Percentiles rank a stretch among this genome's conserved stretches.
Evolutionary conservation across 1,140 invertebrate species (phyloP).

Genomic region (Lysiphlebus fabarum): DNA sequence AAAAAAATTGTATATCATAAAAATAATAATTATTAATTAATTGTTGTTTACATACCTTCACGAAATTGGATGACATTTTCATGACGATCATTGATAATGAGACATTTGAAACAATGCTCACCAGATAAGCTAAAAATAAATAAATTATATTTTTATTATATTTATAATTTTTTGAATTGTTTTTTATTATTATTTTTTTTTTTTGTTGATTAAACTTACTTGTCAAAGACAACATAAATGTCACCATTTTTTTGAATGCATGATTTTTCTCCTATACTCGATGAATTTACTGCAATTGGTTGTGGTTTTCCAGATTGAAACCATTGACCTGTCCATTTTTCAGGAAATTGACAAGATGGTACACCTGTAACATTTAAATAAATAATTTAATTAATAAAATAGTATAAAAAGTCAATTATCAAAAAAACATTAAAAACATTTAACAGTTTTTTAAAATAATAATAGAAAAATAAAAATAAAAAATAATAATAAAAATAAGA

Average conservation of each 20-base stretch:
- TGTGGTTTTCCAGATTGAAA: slow-evolving; percentile 52
- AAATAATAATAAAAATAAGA: too few relatives aligned
- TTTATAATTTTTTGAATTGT: too few relatives aligned
- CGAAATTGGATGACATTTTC: slow-evolving; percentile 67
- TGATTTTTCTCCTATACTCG: slow-evolving; percentile 49
- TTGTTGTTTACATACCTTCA: slow-evolving; percentile 58
- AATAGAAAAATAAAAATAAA: too few relatives aligned
- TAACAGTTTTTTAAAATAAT: too few relatives aligned
- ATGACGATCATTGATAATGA: slow-evolving; percentile 64
- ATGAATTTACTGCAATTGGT: slow-evolving; percentile 50
- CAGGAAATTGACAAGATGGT: slow-evolving; percentile 52
- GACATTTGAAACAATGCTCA: slow-evolving; percentile 61
- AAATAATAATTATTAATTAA: slow-evolving; percentile 7
- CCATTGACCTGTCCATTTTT: slow-evolving; percentile 56
- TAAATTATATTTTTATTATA: slow-evolving; percentile 11
- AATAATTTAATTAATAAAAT: too few relatives aligned
- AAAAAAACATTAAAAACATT: too few relatives aligned
- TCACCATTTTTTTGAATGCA: slow-evolving; percentile 52
- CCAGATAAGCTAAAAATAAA: slow-evolving; percentile 11
- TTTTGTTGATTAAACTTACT: slow-evolving; percentile 37
- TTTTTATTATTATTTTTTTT: too few relatives aligned
- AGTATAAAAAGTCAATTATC: too few relatives aligned
- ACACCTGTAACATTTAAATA: slow-evolving; percentile 36
- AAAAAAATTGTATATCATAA: neutral
- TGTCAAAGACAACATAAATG: slow-evolving; percentile 52